Evolutionary conservation across 1,140 invertebrate genomes (phyloP).

Genomic region (Drosophila tristis): DNA sequence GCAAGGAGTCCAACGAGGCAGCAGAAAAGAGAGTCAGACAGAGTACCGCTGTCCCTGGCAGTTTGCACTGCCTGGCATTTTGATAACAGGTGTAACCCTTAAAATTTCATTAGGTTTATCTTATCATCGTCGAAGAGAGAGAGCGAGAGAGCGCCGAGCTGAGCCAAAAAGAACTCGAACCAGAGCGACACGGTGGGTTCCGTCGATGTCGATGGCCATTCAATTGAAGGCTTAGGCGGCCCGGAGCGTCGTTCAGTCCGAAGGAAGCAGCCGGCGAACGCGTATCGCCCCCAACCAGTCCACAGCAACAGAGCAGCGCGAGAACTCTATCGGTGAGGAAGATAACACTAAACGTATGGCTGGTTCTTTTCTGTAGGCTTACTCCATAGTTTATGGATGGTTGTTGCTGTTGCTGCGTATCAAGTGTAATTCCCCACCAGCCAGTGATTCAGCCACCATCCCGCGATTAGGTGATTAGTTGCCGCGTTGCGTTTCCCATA

Average conservation of each 20-base stretch:
- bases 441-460: constrained; percentile 57
- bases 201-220: constrained; percentile 60
- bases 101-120: constrained; percentile 76
- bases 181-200: no score
- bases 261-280: constrained; percentile 59
- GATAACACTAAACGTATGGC: constrained; percentile 40
- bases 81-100: constrained; percentile 75
- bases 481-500: no score
- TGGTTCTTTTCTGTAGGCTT: constrained; percentile 10
- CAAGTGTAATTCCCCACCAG: constrained; percentile 52
- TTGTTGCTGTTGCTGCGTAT: constrained; percentile 30
- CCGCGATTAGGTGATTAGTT: constrained; percentile 20
- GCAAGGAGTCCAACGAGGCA: constrained; percentile 3
- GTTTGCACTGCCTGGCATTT: constrained; percentile 19
- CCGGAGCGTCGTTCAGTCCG: constrained; percentile 48
- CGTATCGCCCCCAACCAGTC: constrained; percentile 35
- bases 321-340: constrained; percentile 56
- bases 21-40: no score
- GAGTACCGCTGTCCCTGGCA: not conserved
- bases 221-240: constrained; percentile 30
- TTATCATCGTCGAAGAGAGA: constrained; percentile 51
- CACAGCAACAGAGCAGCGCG: constrained; percentile 7
- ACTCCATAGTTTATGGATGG: constrained; percentile 45
- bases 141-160: not conserved
- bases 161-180: constrained; percentile 8